Evolutionary conservation across 92 coral and sea anemone genomes (phyloP).

Genomic region (Hydrozoanthus gracilis): DNA sequence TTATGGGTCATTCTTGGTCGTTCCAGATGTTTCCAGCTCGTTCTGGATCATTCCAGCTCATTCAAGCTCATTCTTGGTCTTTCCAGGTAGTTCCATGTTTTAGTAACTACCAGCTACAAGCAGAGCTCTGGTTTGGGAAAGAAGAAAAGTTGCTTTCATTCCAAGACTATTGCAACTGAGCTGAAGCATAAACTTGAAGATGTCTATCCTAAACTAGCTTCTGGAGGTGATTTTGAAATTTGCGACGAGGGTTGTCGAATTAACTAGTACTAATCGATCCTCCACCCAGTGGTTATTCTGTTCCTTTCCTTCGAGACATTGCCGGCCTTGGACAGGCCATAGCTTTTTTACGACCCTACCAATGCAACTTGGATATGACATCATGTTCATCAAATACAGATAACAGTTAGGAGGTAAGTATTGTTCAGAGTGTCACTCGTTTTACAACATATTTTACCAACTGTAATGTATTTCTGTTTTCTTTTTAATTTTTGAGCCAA

Average conservation of each 20-base stretch:
- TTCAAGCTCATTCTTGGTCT: not conserved
- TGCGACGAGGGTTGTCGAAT: conserved; percentile 30
- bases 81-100: not conserved
- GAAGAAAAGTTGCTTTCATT: conserved; percentile 22
- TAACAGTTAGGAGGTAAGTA: not conserved
- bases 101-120: not conserved
- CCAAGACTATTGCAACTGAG: conserved; percentile 37
- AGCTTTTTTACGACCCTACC: not conserved
- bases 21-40: too few relatives aligned
- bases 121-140: conserved; percentile 23
- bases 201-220: not conserved
- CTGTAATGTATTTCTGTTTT: not conserved
- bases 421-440: too few relatives aligned
- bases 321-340: too few relatives aligned
- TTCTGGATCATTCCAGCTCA: not conserved
- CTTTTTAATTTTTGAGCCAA: not conserved
- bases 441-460: too few relatives aligned
- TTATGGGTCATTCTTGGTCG: too few relatives aligned
- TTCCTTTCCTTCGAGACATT: too few relatives aligned
- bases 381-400: not conserved
- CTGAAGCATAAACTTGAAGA: too few relatives aligned
- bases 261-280: not conserved
- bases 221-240: not conserved
- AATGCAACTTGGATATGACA: not conserved
- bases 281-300: too few relatives aligned